Conservation (phyloP, 1,140 invertebrate genomes). For the Diorhabda sublineata region DNA sequence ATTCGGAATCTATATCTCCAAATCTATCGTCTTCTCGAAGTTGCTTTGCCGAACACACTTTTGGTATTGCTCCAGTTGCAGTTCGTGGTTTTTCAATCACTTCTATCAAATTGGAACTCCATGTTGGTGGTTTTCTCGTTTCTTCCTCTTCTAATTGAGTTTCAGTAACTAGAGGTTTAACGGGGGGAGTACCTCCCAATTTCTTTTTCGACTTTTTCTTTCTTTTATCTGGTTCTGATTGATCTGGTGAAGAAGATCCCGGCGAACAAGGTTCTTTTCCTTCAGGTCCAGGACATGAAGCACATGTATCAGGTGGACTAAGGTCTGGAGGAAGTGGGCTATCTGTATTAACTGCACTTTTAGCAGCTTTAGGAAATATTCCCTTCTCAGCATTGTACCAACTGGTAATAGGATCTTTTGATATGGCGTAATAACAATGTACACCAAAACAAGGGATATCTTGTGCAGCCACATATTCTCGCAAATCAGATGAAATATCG, state of each 20-base stretch:
- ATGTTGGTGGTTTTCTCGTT: constrained; percentile 34
- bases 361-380: constrained; percentile 37
- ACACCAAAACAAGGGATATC: constrained; percentile 47
- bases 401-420: constrained; percentile 42
- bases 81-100: neutral
- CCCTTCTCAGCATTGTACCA: constrained; percentile 42
- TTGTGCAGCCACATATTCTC: constrained; percentile 44
- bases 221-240: constrained; percentile 4
- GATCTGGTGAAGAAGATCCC: constrained; percentile 11
- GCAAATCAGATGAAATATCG: constrained; percentile 42
- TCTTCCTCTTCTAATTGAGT: constrained; percentile 20
- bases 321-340: constrained; percentile 9
- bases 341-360: constrained; percentile 26
- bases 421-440: constrained; percentile 47
- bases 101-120: constrained; percentile 43
- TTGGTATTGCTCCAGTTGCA: constrained; percentile 15
- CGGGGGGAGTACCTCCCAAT: constrained; percentile 25
- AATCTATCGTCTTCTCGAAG: neutral
- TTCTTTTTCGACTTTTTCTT: constrained; percentile 23
- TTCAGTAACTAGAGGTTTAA: constrained; percentile 23
- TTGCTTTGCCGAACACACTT: neutral
- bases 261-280: constrained; percentile 23
- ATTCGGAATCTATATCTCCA: neutral
- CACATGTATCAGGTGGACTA: constrained; percentile 11
- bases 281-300: constrained; percentile 20